These are phyloP conservation scores for Tachina lurida DNA, from an alignment of 2,888 invertebrate genomes.

Conservation along the genomic window DNA sequence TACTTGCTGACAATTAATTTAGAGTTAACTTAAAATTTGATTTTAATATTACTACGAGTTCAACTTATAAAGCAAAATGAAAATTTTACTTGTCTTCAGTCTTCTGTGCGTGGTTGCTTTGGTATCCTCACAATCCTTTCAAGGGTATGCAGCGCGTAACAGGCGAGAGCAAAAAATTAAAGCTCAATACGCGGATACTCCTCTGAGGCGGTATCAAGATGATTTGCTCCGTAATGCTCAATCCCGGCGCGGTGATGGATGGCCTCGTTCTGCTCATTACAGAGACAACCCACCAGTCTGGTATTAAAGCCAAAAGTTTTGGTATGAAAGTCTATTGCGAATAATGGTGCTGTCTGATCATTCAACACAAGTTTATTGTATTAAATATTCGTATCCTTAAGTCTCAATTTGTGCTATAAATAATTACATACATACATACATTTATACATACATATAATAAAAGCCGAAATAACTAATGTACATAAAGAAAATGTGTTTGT, in stretches of 20 bases:
- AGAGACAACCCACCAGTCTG: no score
- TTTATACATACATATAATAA: background rate
- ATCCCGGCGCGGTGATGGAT: no score
- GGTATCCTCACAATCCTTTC: background rate
- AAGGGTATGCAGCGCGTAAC: no score
- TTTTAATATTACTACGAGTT: background rate
- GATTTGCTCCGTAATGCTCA: no score
- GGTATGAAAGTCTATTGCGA: no score
- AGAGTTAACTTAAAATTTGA: background rate
- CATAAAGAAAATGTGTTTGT: background rate
- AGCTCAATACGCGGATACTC: no score
- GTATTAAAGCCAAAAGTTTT: no score
- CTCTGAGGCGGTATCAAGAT: no score
- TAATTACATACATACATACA: background rate
- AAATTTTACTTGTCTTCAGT: background rate
- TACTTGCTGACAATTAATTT: background rate
- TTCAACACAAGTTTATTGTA: no score
- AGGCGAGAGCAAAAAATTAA: no score
- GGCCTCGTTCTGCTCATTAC: no score
- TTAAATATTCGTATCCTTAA: background rate
- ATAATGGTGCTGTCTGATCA: no score
- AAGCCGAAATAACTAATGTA: background rate
- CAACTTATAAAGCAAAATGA: background rate
- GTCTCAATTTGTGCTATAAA: background rate
- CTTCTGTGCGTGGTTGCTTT: background rate